A percentile compares a stretch with the other conserved stretches of the same genome.
Evolutionary conservation across 2,888 invertebrate genomes (phyloP).

Genomic region (Coleophora flavipennella): DNA sequence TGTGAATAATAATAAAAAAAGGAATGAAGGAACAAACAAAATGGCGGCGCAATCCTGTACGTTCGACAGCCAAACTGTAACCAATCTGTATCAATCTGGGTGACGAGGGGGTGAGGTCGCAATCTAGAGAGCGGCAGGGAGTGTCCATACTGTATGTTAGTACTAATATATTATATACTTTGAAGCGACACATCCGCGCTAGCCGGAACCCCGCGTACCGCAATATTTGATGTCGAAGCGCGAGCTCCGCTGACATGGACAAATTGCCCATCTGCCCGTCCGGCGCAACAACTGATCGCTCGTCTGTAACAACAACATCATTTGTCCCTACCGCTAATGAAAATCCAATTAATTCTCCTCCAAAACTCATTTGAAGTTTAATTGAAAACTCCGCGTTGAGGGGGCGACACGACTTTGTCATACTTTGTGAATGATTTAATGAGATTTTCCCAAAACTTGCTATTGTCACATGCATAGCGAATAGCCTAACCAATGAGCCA

Average conservation of each 20-base stretch:
- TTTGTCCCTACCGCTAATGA: slow-evolving; percentile 68
- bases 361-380: slow-evolving; percentile 70
- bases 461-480: slow-evolving; percentile 63
- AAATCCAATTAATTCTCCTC: slow-evolving; percentile 68
- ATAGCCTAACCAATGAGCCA: slow-evolving; percentile 54
- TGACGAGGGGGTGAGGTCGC: no score
- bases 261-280: slow-evolving; percentile 50
- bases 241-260: slow-evolving; percentile 53
- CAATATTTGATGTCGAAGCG: slow-evolving; percentile 29
- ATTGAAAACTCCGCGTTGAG: slow-evolving; percentile 62
- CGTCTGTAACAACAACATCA: slow-evolving; percentile 66
- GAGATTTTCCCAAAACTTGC: slow-evolving; percentile 57
- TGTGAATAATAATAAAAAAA: no score
- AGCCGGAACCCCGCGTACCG: not conserved
- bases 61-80: no score
- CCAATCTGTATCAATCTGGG: no score
- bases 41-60: no score
- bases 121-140: no score
- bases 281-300: slow-evolving; percentile 53
- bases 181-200: slow-evolving; percentile 4
- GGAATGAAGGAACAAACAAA: no score
- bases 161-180: no score
- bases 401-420: slow-evolving; percentile 47
- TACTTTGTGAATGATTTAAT: slow-evolving; percentile 61
- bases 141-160: no score